phyloP scores from a whole-genome alignment of 2,888 invertebrate genomes.

The Sepiola atlantica region DNA sequence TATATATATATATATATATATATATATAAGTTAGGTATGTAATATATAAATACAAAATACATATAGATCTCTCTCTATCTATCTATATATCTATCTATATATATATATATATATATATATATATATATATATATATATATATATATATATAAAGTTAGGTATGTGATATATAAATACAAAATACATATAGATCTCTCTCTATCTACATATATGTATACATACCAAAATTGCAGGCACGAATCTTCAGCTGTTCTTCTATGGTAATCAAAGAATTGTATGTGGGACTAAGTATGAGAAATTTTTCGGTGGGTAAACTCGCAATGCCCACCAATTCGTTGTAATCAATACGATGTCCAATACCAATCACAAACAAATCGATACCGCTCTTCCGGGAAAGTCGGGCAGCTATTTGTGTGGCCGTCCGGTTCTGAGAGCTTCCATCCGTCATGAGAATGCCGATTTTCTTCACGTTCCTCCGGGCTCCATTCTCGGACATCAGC shows the following conservation, averaged over 20 bases:
- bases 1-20: not conserved
- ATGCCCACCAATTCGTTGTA: slow-evolving; percentile 38
- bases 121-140: not conserved
- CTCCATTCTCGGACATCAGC: not conserved
- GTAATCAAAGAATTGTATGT: not conserved
- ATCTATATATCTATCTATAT: not conserved
- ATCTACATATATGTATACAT: not conserved
- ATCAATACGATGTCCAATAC: slow-evolving; percentile 24
- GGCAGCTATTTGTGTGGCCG: slow-evolving; percentile 38
- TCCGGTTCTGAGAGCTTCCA: slow-evolving; percentile 24
- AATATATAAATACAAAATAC: not conserved
- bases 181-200: not conserved
- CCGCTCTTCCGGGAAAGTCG: not conserved
- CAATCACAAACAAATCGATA: slow-evolving; percentile 39
- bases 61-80: too few species aligned
- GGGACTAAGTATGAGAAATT: not conserved
- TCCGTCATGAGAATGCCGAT: slow-evolving; percentile 36
- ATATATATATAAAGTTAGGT: not conserved
- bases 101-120: not conserved
- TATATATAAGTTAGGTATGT: too few species aligned
- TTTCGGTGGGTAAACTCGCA: slow-evolving; percentile 23
- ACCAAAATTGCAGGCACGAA: not conserved
- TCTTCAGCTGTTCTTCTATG: not conserved
- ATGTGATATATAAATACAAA: not conserved
- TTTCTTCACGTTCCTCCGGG: not conserved